Evolutionary conservation across 2,888 invertebrate species (phyloP).

Genomic region (Stenchaetothrips biformis): DNA sequence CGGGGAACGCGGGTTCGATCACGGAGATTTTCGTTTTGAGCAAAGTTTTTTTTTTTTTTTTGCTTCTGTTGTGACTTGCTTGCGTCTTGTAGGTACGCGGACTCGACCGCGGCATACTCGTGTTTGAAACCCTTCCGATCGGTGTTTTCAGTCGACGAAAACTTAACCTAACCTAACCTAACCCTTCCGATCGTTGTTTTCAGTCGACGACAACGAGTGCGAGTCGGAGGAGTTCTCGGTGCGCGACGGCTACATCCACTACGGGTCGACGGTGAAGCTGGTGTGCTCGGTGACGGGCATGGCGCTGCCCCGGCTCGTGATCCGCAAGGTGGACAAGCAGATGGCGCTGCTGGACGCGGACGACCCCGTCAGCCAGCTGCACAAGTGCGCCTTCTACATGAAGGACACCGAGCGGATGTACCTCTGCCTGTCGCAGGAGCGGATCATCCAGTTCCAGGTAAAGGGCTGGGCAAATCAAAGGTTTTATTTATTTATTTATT

Average conservation of each 20-base stretch:
- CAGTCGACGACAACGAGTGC: slow-evolving; percentile 90
- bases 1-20: too few relatives aligned
- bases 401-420: slow-evolving; percentile 99
- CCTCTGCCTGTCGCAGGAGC: slow-evolving; percentile 93
- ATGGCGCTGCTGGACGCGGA: slow-evolving; percentile 97
- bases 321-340: slow-evolving; percentile 93
- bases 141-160: too few relatives aligned
- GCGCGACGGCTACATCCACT: slow-evolving; percentile 96
- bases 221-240: slow-evolving; percentile 92
- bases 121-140: too few relatives aligned
- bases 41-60: too few relatives aligned
- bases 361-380: slow-evolving; percentile 97
- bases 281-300: slow-evolving; percentile 99
- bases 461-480: too few relatives aligned
- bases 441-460: slow-evolving; percentile 93
- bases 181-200: too few relatives aligned
- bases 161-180: too few relatives aligned
- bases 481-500: too few relatives aligned
- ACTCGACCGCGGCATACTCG: too few relatives aligned
- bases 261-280: slow-evolving; percentile 95
- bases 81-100: too few relatives aligned
- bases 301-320: slow-evolving; percentile 93
- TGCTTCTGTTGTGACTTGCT: too few relatives aligned
- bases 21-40: too few relatives aligned
- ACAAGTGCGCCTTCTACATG: slow-evolving; percentile 99